Evolutionary conservation across 2,888 invertebrate species (phyloP).

Genomic region (Monoplex corrugatus): DNA sequence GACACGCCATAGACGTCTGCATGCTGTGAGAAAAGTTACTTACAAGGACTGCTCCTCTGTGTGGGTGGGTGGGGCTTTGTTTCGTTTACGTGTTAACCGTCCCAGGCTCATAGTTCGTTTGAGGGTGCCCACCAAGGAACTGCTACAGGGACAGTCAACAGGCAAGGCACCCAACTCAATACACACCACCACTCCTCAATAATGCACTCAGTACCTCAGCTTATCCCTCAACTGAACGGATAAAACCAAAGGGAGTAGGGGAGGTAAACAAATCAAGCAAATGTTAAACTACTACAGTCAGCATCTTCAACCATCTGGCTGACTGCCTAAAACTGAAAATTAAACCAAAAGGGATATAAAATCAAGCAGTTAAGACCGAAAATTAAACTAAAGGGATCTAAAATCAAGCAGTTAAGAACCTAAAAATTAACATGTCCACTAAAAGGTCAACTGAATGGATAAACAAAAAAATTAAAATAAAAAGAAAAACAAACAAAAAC

Average conservation of each 20-base stretch:
- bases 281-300: too few relatives aligned
- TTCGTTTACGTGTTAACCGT: constrained; percentile 65
- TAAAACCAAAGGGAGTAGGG: background rate
- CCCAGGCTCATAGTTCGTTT: constrained; percentile 79
- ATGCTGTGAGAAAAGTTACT: constrained; percentile 44
- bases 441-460: background rate
- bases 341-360: background rate
- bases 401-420: background rate
- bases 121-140: constrained; percentile 72
- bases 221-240: background rate
- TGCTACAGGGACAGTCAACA: constrained; percentile 58
- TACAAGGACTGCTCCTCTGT: constrained; percentile 49
- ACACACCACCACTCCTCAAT: background rate
- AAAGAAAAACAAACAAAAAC: background rate
- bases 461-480: background rate
- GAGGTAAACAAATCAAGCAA: too few relatives aligned
- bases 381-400: background rate
- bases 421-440: background rate
- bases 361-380: background rate
- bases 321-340: background rate
- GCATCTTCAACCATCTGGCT: too few relatives aligned
- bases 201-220: background rate
- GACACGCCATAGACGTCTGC: background rate
- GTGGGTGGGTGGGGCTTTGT: constrained; percentile 28
- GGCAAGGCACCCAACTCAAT: constrained; percentile 34